These are phyloP conservation scores for Parnassius smintheus DNA, from an alignment of 2,888 invertebrate genomes.

Conservation along the genomic window DNA sequence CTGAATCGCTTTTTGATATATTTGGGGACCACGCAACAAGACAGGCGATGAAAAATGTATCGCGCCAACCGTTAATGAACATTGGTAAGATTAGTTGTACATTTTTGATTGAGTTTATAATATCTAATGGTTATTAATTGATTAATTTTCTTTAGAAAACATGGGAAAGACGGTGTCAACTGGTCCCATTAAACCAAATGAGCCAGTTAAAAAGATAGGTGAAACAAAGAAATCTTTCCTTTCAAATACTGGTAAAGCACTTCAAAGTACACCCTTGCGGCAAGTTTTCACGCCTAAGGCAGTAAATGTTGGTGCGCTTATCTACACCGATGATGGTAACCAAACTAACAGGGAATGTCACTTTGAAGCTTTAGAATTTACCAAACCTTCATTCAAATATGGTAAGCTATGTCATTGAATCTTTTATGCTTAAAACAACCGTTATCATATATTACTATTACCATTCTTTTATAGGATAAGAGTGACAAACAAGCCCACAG, in stretches of 20 bases:
- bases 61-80: conserved; percentile 63
- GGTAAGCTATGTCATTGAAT: conserved; percentile 41
- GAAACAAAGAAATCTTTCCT: conserved; percentile 65
- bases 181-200: conserved; percentile 63
- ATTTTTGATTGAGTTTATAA: neutral
- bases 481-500: too few species aligned
- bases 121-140: neutral
- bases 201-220: conserved; percentile 57
- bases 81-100: conserved; percentile 50
- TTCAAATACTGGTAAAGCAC: conserved; percentile 61
- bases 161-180: conserved; percentile 58
- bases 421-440: neutral
- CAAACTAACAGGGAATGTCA: conserved; percentile 34
- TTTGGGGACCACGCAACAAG: conserved; percentile 62
- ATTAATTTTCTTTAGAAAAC: conserved; percentile 52
- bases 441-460: too few species aligned
- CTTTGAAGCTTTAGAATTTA: conserved; percentile 63
- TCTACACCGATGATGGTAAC: conserved; percentile 52
- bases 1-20: conserved; percentile 64
- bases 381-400: conserved; percentile 54
- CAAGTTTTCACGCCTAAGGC: conserved; percentile 59
- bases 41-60: conserved; percentile 57
- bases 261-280: conserved; percentile 59
- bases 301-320: conserved; percentile 58
- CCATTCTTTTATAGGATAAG: too few species aligned